Evolutionary conservation across 64 coral and sea anemone species (phyloP).

Genomic region (Trachythela sp.): DNA sequence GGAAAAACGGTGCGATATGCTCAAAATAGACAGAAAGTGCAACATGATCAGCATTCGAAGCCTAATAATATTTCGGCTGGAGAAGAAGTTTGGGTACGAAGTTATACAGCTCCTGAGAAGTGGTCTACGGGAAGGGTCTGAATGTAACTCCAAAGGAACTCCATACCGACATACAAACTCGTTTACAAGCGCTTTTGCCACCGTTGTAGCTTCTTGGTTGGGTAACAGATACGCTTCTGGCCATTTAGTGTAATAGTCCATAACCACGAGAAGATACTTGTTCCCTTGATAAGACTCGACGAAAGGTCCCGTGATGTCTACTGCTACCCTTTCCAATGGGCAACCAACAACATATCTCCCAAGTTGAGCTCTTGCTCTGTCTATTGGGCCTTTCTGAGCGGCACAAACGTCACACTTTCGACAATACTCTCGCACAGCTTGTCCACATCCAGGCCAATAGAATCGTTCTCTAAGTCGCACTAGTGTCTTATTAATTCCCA

Average conservation of each 20-base stretch:
- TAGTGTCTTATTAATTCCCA: too few relatives aligned
- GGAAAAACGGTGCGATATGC: too few relatives aligned
- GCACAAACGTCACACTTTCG: slow-evolving; percentile 41
- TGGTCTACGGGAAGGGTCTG: too few relatives aligned
- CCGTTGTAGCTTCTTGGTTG: slow-evolving; percentile 35
- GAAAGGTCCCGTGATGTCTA: too few relatives aligned
- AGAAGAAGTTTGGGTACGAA: too few relatives aligned
- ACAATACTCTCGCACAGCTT: slow-evolving; percentile 8
- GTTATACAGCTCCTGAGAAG: too few relatives aligned
- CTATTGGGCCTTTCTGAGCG: slow-evolving; percentile 27
- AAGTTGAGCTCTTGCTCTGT: slow-evolving; percentile 22
- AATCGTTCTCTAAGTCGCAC: too few relatives aligned
- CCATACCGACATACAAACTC: slow-evolving; percentile 29
- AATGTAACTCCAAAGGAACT: not conserved
- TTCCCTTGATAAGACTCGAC: slow-evolving; percentile 19
- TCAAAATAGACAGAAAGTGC: too few relatives aligned
- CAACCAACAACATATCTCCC: slow-evolving; percentile 12
- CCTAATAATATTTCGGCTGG: too few relatives aligned
- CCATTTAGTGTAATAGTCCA: slow-evolving; percentile 38
- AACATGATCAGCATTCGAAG: too few relatives aligned
- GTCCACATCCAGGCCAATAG: too few relatives aligned
- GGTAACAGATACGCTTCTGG: slow-evolving; percentile 26
- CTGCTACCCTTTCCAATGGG: slow-evolving; percentile 47
- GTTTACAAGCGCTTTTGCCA: not conserved
- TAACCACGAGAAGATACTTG: slow-evolving; percentile 25